Percentiles rank a stretch among this genome's conserved stretches.
These are phyloP conservation scores for Nysson spinosus DNA, from an alignment of 2,888 invertebrate genomes.

Conservation along the genomic window DNA sequence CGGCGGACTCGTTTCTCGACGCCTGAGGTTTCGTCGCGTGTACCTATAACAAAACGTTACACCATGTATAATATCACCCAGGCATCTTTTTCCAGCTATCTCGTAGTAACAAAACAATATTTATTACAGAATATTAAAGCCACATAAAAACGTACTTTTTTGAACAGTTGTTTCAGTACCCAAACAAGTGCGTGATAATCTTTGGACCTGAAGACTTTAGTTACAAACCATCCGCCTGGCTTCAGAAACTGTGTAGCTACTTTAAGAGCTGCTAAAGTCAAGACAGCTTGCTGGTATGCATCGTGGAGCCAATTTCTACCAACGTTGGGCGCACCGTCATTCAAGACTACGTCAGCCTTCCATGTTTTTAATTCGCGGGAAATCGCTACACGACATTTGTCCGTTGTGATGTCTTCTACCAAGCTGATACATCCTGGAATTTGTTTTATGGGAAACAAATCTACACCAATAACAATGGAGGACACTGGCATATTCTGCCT, in stretches of 20 bases:
- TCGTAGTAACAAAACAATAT: no score
- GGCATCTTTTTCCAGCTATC: no score
- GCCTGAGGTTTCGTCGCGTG: slow-evolving; percentile 99
- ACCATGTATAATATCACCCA: slow-evolving; percentile 15
- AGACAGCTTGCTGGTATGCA: slow-evolving; percentile 94
- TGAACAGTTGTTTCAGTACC: slow-evolving; percentile 97
- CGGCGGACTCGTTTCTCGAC: slow-evolving; percentile 98
- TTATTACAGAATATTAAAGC: neutral
- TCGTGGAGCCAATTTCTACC: slow-evolving; percentile 98
- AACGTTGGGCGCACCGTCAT: slow-evolving; percentile 99
- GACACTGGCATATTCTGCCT: slow-evolving; percentile 98
- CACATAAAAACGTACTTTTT: slow-evolving; percentile 81
- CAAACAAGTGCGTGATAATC: slow-evolving; percentile 97
- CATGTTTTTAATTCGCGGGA: slow-evolving; percentile 93
- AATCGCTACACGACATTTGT: slow-evolving; percentile 90
- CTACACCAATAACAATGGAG: slow-evolving; percentile 95
- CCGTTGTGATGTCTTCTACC: slow-evolving; percentile 97
- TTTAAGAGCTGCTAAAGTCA: slow-evolving; percentile 95
- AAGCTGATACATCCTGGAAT: slow-evolving; percentile 94
- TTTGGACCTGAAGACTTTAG: slow-evolving; percentile 98
- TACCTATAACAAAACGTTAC: slow-evolving; percentile 78
- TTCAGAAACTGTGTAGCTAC: slow-evolving; percentile 92
- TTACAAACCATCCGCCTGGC: slow-evolving; percentile 97
- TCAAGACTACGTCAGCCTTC: slow-evolving; percentile 97
- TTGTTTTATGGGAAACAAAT: slow-evolving; percentile 95